Percentiles rank a stretch among this genome's conserved stretches.
Conservation (phyloP, 2,888 invertebrate species). For the Elysia crispata region DNA sequence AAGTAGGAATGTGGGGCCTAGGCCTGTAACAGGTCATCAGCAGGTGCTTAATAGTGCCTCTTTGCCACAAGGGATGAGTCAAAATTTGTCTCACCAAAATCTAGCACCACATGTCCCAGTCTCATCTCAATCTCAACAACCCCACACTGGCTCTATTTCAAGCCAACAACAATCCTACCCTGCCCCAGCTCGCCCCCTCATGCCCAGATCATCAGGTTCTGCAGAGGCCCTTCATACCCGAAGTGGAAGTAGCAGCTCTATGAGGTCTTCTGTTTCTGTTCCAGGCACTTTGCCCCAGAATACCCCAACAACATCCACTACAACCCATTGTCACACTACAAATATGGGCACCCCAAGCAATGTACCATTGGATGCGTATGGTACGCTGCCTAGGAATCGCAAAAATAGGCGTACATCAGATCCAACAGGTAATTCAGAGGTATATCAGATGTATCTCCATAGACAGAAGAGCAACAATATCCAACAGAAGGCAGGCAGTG, state of each 20-base stretch:
- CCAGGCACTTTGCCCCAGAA: conserved; percentile 27
- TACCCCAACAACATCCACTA: conserved; percentile 45
- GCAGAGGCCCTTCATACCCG: conserved; percentile 42
- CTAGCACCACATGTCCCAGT: background rate
- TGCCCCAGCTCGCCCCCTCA: conserved; percentile 20
- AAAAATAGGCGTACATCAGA: conserved; percentile 57
- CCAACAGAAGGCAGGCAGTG: conserved; percentile 47
- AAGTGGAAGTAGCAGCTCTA: conserved; percentile 41
- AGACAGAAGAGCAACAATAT: conserved; percentile 56
- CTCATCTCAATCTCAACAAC: no score
- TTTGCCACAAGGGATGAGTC: background rate
- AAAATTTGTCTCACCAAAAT: background rate
- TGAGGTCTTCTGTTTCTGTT: conserved; percentile 39
- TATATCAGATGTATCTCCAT: conserved; percentile 65
- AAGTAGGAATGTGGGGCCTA: no score
- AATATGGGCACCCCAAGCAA: conserved; percentile 16
- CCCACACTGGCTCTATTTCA: background rate
- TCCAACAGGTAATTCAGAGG: conserved; percentile 59
- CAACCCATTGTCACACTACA: background rate
- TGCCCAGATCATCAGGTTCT: conserved; percentile 33
- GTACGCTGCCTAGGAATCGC: conserved; percentile 64
- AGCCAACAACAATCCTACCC: background rate
- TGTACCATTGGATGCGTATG: conserved; percentile 62
- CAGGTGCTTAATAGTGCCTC: background rate
- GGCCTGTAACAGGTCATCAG: background rate